Evolutionary conservation across 2,113 vertebrate genomes (phyloP).

Genomic region (Psophia crepitans): DNA sequence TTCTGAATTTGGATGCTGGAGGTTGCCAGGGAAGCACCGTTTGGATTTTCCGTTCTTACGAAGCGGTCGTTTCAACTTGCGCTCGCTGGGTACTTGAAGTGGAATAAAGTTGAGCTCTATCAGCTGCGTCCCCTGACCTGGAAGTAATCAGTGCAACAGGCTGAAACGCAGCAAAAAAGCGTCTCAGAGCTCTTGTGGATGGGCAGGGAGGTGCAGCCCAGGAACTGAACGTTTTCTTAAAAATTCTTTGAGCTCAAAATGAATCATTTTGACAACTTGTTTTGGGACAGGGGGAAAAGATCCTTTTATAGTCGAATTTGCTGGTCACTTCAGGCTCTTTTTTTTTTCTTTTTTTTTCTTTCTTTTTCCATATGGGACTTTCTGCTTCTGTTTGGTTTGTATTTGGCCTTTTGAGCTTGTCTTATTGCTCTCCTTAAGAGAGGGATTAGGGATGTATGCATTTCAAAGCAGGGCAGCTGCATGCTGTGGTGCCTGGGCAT

Average conservation of each 20-base stretch:
- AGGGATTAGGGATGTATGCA: conserved; percentile 16
- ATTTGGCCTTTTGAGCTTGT: conserved; percentile 33
- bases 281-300: not conserved
- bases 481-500: not conserved
- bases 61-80: not conserved
- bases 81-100: not conserved
- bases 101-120: conserved; percentile 44
- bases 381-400: conserved; percentile 35
- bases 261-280: not conserved
- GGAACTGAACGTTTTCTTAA: not conserved
- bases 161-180: not conserved
- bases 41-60: not conserved
- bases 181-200: not conserved
- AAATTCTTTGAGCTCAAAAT: not conserved
- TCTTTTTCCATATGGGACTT: not conserved
- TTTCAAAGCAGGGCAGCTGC: conserved; percentile 7
- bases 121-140: conserved; percentile 46
- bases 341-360: too few relatives aligned
- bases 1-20: not conserved
- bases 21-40: not conserved
- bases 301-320: not conserved
- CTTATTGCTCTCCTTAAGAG: conserved; percentile 29
- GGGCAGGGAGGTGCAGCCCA: not conserved
- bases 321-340: not conserved
- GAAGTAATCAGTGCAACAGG: conserved; percentile 49